Base-by-base conservation (phyloP, 35 echinoderm and acorn worm genomes). In the Eucidaris tribuloides region DNA sequence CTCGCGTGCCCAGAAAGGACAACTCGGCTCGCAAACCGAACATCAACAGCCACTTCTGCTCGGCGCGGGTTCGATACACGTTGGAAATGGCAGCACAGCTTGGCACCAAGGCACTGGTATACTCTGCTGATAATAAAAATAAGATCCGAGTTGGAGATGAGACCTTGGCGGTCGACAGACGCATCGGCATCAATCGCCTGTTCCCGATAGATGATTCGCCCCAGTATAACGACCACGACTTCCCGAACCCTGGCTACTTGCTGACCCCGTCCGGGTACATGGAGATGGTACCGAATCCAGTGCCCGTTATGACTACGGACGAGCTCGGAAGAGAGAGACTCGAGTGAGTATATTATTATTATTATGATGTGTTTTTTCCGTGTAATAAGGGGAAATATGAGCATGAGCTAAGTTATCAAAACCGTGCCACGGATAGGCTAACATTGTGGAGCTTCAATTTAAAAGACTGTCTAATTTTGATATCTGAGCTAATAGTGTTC, bases 121-220 rank as follows among this genome's bases (percentile, higher is more conserved):
- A 80, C 4, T 92, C 89, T 28, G 66, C 74, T 0, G 88, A 91
- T 42, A 91, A 85, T n/a, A 91, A 91, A 45, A 78, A 85, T 42
- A 92, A 86, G 34, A 56, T 92, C 22, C 86, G 52, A 57, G 61
- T 92, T 36, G 88, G 88, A 9, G 56, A 38, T 31, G 31, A 46
- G 38, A 71, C 65, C 18, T 46, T 46, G 14, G 87, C 87, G 34
- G 61, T 84, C 17, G 87, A 89, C 25, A 5, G 87, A 38, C 45
- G 80, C 13, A 46, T 79, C 3, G 35, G 28, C 0, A 83, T 89
- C 13, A 19, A 46, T 2, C 33, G 64, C 15, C 5, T 89, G 9
- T 89, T 84, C 33, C 78, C 78, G 46, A 72, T 1, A 4, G 27
- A 80, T 35, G 85, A 79, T 28, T 5, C 5, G 5, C 87, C 88